phyloP scores from a whole-genome alignment of 2,888 invertebrate genomes.

The Apotomis turbidana region DNA sequence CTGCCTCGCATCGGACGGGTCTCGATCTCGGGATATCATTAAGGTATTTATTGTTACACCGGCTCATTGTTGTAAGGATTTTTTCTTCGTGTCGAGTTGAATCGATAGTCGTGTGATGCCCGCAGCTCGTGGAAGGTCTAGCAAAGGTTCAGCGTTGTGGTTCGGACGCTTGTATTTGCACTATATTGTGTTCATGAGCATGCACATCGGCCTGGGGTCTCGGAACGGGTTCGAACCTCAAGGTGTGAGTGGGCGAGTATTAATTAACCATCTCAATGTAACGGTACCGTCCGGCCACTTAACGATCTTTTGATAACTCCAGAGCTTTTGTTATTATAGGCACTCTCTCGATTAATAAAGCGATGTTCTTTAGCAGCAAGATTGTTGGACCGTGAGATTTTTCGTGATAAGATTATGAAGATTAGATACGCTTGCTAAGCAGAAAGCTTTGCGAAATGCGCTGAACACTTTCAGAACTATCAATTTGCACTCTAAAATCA shows the following conservation, averaged over 20 bases:
- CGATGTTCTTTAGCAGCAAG: conserved; percentile 51
- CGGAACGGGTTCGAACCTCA: conserved; percentile 65
- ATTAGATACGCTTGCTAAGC: conserved; percentile 55
- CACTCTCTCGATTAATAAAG: conserved; percentile 63
- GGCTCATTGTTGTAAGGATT: conserved; percentile 82
- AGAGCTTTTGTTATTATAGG: conserved; percentile 56
- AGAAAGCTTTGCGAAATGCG: conserved; percentile 43
- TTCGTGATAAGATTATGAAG: conserved; percentile 56
- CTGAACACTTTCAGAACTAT: conserved; percentile 26
- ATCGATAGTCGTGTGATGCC: conserved; percentile 73
- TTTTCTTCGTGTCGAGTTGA: conserved; percentile 75
- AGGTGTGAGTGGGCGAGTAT: conserved; percentile 71
- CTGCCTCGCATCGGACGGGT: conserved; percentile 77
- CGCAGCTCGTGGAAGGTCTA: conserved; percentile 38
- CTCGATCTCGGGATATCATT: conserved; percentile 83
- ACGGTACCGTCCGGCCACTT: conserved; percentile 65
- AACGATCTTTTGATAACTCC: conserved; percentile 71
- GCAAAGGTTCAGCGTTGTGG: not conserved
- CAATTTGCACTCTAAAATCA: conserved; percentile 1
- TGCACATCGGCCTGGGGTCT: conserved; percentile 59
- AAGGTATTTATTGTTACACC: conserved; percentile 84
- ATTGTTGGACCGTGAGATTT: conserved; percentile 53
- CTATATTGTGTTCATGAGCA: conserved; percentile 75
- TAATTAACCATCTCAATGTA: conserved; percentile 71
- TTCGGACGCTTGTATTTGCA: conserved; percentile 67